These are phyloP conservation scores for Nasalis larvatus DNA, from an alignment of 2,113 vertebrate genomes.

Conservation along the genomic window DNA sequence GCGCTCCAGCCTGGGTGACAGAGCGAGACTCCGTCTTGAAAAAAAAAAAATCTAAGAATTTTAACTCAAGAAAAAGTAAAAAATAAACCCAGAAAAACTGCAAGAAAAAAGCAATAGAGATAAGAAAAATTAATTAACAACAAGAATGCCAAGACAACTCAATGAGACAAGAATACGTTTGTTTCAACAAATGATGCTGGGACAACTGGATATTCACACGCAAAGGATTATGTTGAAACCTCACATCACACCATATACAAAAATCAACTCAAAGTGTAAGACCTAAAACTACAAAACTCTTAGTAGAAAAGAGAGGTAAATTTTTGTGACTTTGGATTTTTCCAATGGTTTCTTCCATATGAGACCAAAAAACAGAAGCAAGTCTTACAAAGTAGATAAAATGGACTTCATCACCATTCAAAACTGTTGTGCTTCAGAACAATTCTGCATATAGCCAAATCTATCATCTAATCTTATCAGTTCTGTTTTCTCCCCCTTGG, in stretches of 20 bases:
- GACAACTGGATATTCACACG: not conserved
- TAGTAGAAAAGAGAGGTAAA: not conserved
- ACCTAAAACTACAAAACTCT: not conserved
- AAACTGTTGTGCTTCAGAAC: not conserved
- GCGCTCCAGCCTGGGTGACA: too few relatives aligned
- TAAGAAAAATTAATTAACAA: slow-evolving; percentile 7
- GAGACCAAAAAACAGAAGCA: not conserved
- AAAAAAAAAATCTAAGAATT: not conserved
- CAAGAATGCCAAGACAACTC: not conserved
- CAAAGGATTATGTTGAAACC: not conserved
- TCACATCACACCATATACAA: not conserved
- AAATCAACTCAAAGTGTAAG: not conserved
- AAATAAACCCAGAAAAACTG: not conserved
- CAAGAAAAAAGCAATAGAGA: not conserved
- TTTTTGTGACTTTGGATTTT: not conserved
- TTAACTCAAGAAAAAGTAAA: not conserved
- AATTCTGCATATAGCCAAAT: not conserved
- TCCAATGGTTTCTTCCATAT: not conserved
- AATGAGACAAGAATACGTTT: not conserved
- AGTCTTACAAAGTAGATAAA: not conserved
- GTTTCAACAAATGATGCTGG: not conserved
- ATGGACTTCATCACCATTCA: not conserved
- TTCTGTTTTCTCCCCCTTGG: not conserved
- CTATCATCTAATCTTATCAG: not conserved
- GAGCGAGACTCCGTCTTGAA: too few relatives aligned